These are phyloP conservation scores for Allolobophora icterica DNA, from an alignment of 2,888 invertebrate genomes.

Conservation along the genomic window DNA sequence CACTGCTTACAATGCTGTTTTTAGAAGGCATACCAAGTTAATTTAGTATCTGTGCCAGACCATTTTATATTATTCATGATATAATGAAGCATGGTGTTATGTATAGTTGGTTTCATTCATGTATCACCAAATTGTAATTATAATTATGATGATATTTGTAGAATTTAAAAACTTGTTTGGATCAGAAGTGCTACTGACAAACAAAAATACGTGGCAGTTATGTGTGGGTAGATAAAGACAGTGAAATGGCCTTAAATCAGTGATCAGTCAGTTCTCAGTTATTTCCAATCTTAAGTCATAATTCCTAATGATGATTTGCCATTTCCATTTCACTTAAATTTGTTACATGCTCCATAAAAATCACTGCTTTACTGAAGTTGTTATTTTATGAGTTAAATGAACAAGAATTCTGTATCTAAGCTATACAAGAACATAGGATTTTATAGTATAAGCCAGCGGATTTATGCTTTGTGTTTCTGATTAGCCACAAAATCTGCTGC, in stretches of 20 bases:
- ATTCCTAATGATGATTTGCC: no score
- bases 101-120: neutral
- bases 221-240: no score
- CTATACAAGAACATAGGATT: neutral
- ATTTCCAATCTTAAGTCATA: no score
- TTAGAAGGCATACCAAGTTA: neutral
- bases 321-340: no score
- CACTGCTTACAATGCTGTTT: neutral
- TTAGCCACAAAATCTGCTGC: conserved; percentile 92
- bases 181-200: no score
- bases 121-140: neutral
- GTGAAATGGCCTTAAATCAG: no score
- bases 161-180: no score
- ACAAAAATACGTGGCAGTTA: no score
- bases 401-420: neutral
- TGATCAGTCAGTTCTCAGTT: no score
- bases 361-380: neutral
- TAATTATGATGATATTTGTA: no score
- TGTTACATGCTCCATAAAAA: no score
- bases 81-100: neutral
- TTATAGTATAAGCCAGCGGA: neutral
- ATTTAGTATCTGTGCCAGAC: neutral
- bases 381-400: neutral
- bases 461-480: conserved; percentile 51
- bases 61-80: neutral